Evolutionary conservation across 2,888 invertebrate species (phyloP), one percentile per base, ranked within the genome.

Genomic region (Coelopa pilipes): DNA sequence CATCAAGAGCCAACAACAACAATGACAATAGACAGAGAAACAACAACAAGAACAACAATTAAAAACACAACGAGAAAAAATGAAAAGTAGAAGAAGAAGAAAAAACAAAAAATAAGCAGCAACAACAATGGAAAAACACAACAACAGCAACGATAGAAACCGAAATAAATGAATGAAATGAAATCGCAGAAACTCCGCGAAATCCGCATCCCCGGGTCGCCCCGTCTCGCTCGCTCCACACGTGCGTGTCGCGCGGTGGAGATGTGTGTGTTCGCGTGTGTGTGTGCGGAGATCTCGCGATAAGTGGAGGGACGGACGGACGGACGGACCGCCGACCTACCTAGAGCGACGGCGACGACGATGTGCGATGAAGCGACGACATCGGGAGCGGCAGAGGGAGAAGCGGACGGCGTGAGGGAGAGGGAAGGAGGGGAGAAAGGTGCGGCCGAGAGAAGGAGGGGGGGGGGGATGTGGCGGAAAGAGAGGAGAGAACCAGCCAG

Each of bases 1-100:
- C n/a, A 21, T 19, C 3, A 70, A 45, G 2, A 57, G 60, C 17
- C 69, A 62, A 73, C 4, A 34, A 34, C 34, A 34, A 34, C 19
- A 72, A 59, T 24, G 13, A 72, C 49, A 65, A 72, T 66, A 24
- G 67, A 9, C 34, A 7, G 34, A 4, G 34, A 34, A 34, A 47
- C 21, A 24, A 12, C 17, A 17, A 15, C 21, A 53, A 50, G 1
- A 17, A n/a, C 13, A 24, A 24, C 17, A 50, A 10, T 57, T 34
- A 13, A 57, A 59, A 62, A 46, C 53, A 50, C 65, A 66, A 72
- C 15, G 55, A n/a, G 4, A 2, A 34, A 34, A 2, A 34, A 34
- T 34, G 34, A 34, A n/a, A n/a, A n/a, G 0, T 53, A 47, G 13
- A 15, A 13, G 15, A 45, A 46, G 34, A 5, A 67, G 21, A 19